Conservation (phyloP, 2,797 vertebrate species). For the Gadopsis marmoratus region DNA sequence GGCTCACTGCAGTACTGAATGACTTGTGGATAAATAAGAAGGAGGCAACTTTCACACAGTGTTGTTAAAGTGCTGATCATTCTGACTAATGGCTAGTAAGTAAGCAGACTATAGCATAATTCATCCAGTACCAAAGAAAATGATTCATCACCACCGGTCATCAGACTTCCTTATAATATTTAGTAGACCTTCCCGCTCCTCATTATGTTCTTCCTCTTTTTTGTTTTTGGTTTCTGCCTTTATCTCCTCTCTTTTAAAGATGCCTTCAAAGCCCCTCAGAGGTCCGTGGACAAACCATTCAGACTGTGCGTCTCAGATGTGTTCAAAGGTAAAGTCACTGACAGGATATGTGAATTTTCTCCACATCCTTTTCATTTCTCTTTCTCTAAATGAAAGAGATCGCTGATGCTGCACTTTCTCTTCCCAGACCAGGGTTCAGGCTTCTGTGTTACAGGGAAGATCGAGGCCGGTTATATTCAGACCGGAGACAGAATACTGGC, state of each 20-base stretch:
- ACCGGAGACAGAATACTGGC: conserved; percentile 92
- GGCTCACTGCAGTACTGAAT: not conserved
- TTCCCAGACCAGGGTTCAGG: conserved; percentile 95
- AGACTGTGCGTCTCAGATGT: conserved; percentile 96
- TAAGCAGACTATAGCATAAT: not conserved
- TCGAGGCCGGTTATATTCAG: conserved; percentile 96
- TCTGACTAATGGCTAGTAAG: not conserved
- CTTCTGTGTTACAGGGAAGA: conserved; percentile 98
- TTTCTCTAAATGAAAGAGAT: not conserved
- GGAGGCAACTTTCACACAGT: not conserved
- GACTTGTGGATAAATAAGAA: not conserved
- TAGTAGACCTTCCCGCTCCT: not conserved
- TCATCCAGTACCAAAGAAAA: conserved; percentile 42
- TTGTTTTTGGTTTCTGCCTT: not conserved
- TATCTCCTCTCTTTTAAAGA: conserved; percentile 81
- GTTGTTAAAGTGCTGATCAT: conserved; percentile 3
- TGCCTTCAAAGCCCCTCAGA: conserved; percentile 94
- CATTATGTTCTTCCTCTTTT: conserved; percentile 44
- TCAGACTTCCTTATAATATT: not conserved
- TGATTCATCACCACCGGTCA: conserved; percentile 30
- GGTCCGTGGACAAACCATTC: conserved; percentile 95
- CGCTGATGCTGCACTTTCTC: conserved; percentile 32
- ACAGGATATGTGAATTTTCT: not conserved
- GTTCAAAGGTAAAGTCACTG: conserved; percentile 92
- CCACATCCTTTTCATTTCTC: not conserved